Base-by-base conservation (phyloP, 37 sponge, comb jelly and placozoan species). In the Hormiphora californensis region DNA sequence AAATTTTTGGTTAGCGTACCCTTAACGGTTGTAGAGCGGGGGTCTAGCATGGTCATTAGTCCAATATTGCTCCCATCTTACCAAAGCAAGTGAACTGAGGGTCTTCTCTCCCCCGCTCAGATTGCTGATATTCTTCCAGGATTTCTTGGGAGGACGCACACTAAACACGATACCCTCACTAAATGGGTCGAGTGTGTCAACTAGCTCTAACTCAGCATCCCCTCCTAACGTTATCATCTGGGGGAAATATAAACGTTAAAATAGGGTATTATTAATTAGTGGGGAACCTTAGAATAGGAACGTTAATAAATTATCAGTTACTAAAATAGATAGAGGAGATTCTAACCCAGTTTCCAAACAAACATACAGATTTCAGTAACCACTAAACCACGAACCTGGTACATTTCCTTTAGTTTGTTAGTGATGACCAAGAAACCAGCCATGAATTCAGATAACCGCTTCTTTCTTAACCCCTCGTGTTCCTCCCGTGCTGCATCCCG, bases 201-300 rank as follows among this genome's bases (percentile, higher is more conserved):
- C 99, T 35, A 98, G 90, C 85, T 98, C 99, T 28, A 98, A 81
- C 86, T 98, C 99, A 39, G 99, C 99, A 88, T 98, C 99, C 23
- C 99, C 99, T 55, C 99, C 99, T 9, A 98, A 86, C 2, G 99
- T 98, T 33, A 98, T 92, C 99, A 98, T 98, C 94, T 95, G 88
- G 15, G 34, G 63, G 15, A 1, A 61, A 39, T 38, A 39, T 15
- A 5, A 27, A 3, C n/a, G 53, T 22, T 0, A 54, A 11, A 61
- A 8, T 8, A 61, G 28, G 63, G 15, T 12, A 61, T 9, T 21
- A 61, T 31, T 31, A 9, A 61, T 12, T 21, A 9, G 22, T 61
- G 86, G 31, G 54, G 54, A 33, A 7, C 0, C 0, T 22, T 27
- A 54, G 44, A 3, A n/a, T 23, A 4, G 44, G 32, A 28, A 78